These are phyloP conservation scores for Malurus alboscapulatus DNA, from an alignment of 2,113 vertebrate species.

Conservation along the genomic window DNA sequence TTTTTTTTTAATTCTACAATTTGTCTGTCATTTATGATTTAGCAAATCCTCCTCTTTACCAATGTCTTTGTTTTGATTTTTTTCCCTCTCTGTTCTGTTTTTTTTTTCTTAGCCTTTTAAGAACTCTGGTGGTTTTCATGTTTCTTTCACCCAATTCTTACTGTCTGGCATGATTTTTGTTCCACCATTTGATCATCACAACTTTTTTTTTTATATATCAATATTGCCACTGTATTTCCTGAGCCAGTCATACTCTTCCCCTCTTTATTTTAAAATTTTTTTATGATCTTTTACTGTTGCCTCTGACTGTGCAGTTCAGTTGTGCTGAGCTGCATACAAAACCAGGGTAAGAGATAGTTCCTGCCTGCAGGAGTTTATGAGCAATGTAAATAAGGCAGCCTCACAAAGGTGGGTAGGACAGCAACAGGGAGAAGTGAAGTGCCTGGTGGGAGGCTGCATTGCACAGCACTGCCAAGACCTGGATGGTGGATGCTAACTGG, in stretches of 20 bases:
- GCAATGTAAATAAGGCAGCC: constrained; percentile 21
- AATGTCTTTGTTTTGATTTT: not conserved
- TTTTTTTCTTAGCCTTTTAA: not conserved
- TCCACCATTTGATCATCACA: not conserved
- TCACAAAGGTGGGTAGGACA: not conserved
- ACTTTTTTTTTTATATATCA: not conserved
- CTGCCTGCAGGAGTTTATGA: constrained; percentile 17
- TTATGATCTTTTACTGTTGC: not conserved
- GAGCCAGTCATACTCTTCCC: not conserved
- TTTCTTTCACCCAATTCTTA: not conserved
- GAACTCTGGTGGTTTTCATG: not conserved
- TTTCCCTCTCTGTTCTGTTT: accelerated
- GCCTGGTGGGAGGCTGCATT: not conserved
- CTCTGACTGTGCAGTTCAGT: not conserved
- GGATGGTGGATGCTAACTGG: not conserved
- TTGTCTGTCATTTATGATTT: not conserved
- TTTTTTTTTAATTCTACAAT: not conserved
- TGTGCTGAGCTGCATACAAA: constrained; percentile 30
- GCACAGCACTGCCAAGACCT: not conserved
- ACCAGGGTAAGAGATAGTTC: not conserved
- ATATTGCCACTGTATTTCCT: not conserved
- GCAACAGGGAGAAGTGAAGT: not conserved
- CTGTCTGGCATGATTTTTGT: not conserved
- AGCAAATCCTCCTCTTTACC: not conserved
- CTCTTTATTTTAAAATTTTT: not conserved